These are phyloP conservation scores for Acheta domesticus DNA, from an alignment of 2,888 invertebrate species.

Conservation along the genomic window DNA sequence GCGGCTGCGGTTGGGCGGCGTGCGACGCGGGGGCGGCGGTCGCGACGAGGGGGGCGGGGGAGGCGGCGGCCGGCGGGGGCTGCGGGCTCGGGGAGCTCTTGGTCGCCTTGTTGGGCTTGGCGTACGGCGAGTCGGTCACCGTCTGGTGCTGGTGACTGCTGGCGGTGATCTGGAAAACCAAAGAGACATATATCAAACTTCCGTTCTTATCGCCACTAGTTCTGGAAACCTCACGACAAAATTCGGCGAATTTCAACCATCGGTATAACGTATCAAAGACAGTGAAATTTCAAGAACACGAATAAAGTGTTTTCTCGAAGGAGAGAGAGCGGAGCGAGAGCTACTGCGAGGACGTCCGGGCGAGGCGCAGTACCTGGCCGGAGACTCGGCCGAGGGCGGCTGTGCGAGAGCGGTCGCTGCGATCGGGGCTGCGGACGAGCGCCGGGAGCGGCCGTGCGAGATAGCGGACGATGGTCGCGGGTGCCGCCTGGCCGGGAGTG, in stretches of 20 bases:
- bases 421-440: not conserved
- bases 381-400: not conserved
- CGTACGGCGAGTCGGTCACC: slow-evolving; percentile 66
- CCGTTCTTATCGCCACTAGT: too few species aligned
- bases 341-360: too few species aligned
- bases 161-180: slow-evolving; percentile 57
- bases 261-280: too few species aligned
- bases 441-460: not conserved
- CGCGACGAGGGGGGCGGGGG: slow-evolving; percentile 41
- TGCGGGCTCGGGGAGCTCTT: slow-evolving; percentile 56
- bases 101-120: slow-evolving; percentile 61
- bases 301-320: too few species aligned
- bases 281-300: too few species aligned
- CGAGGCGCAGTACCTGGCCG: not conserved
- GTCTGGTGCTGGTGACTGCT: slow-evolving; percentile 58
- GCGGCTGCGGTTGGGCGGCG: not conserved
- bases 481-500: not conserved
- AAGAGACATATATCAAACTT: slow-evolving; percentile 22
- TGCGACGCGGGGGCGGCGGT: slow-evolving; percentile 40
- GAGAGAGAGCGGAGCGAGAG: too few species aligned
- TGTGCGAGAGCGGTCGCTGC: not conserved
- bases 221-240: too few species aligned
- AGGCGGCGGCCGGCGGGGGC: slow-evolving; percentile 52
- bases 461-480: slow-evolving; percentile 20
- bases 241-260: too few species aligned